phyloP scores from a whole-genome alignment of 1,140 invertebrate genomes.

The Leptoteleia sp. region DNA sequence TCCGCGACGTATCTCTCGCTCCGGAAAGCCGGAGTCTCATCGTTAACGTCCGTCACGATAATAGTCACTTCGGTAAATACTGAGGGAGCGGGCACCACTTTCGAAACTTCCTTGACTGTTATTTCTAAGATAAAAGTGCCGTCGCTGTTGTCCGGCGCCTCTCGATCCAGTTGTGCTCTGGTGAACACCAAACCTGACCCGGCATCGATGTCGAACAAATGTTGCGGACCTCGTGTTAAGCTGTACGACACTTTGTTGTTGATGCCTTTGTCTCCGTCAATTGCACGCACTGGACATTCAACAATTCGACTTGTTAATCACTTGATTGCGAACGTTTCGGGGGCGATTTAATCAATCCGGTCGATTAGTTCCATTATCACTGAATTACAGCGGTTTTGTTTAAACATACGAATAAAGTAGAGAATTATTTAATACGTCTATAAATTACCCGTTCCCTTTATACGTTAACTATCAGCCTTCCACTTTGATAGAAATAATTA shows the following conservation, averaged over 20 bases:
- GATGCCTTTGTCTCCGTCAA: slow-evolving; percentile 95
- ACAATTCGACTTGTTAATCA: slow-evolving; percentile 41
- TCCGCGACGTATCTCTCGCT: slow-evolving; percentile 91
- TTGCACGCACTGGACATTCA: slow-evolving; percentile 87
- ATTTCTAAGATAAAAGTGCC: slow-evolving; percentile 94
- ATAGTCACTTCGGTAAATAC: slow-evolving; percentile 94
- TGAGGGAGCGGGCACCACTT: slow-evolving; percentile 85
- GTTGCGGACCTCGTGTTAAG: slow-evolving; percentile 87
- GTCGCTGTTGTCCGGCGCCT: slow-evolving; percentile 88
- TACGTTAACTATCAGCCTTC: no score
- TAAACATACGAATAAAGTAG: not conserved
- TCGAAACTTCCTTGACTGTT: slow-evolving; percentile 84
- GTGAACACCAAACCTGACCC: slow-evolving; percentile 91
- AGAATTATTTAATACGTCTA: slow-evolving; percentile 2
- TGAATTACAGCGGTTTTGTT: not conserved
- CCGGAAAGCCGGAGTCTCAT: slow-evolving; percentile 93
- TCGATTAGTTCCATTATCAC: slow-evolving; percentile 17
- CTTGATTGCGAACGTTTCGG: slow-evolving; percentile 4
- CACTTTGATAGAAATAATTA: no score
- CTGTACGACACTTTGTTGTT: slow-evolving; percentile 93
- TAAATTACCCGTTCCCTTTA: no score
- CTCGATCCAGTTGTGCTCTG: slow-evolving; percentile 88
- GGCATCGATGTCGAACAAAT: slow-evolving; percentile 88
- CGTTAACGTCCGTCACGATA: slow-evolving; percentile 96
- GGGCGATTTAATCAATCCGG: slow-evolving; percentile 11